Base-by-base conservation (phyloP, 2,888 invertebrate genomes). In the Apocheima hispidaria region DNA sequence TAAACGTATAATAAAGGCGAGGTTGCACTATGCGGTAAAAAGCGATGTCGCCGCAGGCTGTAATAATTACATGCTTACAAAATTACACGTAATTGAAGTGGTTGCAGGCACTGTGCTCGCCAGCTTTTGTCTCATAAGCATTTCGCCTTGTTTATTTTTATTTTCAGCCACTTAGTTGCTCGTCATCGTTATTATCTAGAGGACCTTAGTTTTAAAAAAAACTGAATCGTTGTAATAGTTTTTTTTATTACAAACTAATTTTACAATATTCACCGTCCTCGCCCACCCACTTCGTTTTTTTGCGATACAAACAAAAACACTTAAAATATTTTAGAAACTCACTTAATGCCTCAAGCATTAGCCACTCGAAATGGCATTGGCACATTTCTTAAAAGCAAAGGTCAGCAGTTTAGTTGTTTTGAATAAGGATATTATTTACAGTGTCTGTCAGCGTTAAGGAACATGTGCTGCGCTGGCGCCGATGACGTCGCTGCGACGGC, bases 381-480 rank as follows among this genome's bases (percentile, higher is more conserved):
- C 62, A 51, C 12, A 55, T 69, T 70, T 71, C 71, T 66, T 60
- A 65, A 69, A 62, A 67, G 71, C 69, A 71, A 74, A 82, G 82
- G 83, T 84, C 84, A 84, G 81, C 73, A 74, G 59, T 71, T 68
- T 40, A 52, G 63, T 71, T 75, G 79, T 78, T 82, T 79, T 75
- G 72, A 75, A 74, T 78, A 73, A 74, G 74, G 69, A 72, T 78
- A 75, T 79, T 80, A 78, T 77, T 79, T 77, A 78, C 72, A 75
- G 72, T 72, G 71, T 79, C 78, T 80, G 80, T 82, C 81, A 79
- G 79, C 77, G 71, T 73, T 69, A 66, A 71, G 65, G 69, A 71
- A 80, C 88, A 89, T 87, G 83, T 89, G 88, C 76, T 75, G 68
- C 71, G 78, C 70, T 68, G 79, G 78, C 80, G 75, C 73, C 75